Conservation (phyloP, 2,113 vertebrate species). For the Lasiurus borealis region DNA sequence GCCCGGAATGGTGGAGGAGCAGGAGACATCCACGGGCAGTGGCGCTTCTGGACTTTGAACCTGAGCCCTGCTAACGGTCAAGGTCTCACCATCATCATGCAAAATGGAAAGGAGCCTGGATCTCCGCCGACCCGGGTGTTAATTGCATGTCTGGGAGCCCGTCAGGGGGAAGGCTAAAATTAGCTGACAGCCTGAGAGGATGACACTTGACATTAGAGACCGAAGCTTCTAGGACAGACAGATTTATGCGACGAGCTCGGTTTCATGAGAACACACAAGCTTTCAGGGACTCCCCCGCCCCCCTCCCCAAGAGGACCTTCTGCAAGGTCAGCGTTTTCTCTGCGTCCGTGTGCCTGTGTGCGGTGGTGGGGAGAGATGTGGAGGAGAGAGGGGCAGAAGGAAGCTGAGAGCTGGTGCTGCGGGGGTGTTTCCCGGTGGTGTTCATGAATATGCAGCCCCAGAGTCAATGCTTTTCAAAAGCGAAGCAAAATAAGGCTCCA, state of each 20-base stretch:
- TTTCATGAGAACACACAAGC: background rate
- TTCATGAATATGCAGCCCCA: background rate
- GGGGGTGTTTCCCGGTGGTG: background rate
- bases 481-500: background rate
- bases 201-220: constrained; percentile 28
- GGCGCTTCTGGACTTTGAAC: background rate
- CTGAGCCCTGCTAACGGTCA: background rate
- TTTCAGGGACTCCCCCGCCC: background rate
- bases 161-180: constrained; percentile 45
- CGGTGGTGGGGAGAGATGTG: background rate
- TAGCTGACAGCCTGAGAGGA: constrained; percentile 41
- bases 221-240: background rate
- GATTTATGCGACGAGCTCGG: background rate
- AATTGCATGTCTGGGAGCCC: constrained; percentile 23
- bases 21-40: background rate
- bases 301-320: background rate
- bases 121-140: background rate
- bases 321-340: background rate
- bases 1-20: background rate
- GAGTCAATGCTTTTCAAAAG: background rate
- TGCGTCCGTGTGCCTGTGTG: background rate
- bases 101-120: background rate
- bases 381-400: background rate
- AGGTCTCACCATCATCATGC: background rate
- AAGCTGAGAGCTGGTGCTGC: background rate